Evolutionary conservation across 2,888 invertebrate genomes (phyloP).

Genomic region (Parascotia fuliginaria): DNA sequence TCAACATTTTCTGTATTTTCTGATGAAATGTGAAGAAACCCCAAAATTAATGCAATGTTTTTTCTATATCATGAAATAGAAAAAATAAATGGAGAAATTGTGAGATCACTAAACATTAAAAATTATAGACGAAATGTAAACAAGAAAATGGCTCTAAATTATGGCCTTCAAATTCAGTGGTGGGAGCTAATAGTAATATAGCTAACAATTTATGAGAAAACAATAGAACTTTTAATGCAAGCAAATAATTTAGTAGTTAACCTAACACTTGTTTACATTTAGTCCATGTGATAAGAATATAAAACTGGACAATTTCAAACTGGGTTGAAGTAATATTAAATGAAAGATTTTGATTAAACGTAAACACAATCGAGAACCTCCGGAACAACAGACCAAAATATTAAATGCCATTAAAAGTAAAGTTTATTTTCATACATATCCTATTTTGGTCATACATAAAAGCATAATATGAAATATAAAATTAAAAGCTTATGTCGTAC

Average conservation of each 20-base stretch:
- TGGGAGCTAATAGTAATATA: conserved; percentile 46
- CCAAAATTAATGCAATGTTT: conserved; percentile 38
- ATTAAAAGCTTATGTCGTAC: conserved; percentile 61
- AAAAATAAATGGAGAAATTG: conserved; percentile 70
- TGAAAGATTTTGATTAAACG: conserved; percentile 40
- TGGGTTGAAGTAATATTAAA: conserved; percentile 18
- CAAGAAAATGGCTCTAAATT: conserved; percentile 62
- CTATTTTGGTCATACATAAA: conserved; percentile 50
- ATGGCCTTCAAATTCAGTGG: conserved; percentile 60
- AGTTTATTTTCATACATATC: conserved; percentile 38
- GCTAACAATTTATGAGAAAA: conserved; percentile 30
- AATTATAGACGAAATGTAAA: conserved; percentile 76
- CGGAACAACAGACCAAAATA: conserved; percentile 64
- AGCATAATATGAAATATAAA: conserved; percentile 56
- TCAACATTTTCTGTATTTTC: conserved; percentile 42
- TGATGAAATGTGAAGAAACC: conserved; percentile 45
- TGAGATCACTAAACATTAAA: conserved; percentile 78
- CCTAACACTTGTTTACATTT: conserved; percentile 74
- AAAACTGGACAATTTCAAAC: conserved; percentile 38
- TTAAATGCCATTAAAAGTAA: conserved; percentile 42
- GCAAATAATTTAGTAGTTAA: conserved; percentile 35
- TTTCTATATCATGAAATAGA: conserved; percentile 51
- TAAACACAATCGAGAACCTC: conserved; percentile 52
- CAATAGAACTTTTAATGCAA: conserved; percentile 35
- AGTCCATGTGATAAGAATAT: conserved; percentile 53